These are phyloP conservation scores for Odontothrips loti DNA, from an alignment of 2,888 invertebrate species.

Conservation along the genomic window DNA sequence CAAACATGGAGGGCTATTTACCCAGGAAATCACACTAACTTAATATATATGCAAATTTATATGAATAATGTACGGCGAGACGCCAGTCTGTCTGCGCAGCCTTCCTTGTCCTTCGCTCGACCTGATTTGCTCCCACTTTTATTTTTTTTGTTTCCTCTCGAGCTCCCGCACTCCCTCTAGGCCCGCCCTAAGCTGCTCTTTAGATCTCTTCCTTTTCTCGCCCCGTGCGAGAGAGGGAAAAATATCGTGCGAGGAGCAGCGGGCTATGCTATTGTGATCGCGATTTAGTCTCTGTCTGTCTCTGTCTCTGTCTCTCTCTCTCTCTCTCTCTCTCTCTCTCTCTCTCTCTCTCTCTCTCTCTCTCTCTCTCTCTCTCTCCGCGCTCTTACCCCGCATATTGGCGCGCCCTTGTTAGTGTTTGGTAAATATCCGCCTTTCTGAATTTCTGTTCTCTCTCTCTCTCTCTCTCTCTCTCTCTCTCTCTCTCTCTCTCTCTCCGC, in stretches of 20 bases:
- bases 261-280: not conserved
- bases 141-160: constrained; percentile 23
- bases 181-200: too few species aligned
- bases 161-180: not conserved
- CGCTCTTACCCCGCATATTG: not conserved
- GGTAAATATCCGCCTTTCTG: constrained; percentile 9
- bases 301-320: not conserved
- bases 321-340: not conserved
- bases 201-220: too few species aligned
- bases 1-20: constrained; percentile 11
- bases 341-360: not conserved
- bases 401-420: constrained; percentile 13
- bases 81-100: constrained; percentile 9
- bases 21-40: constrained; percentile 17
- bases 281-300: not conserved
- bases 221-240: too few species aligned
- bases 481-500: not conserved
- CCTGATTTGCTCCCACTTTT: constrained; percentile 35
- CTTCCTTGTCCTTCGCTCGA: constrained; percentile 36
- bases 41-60: constrained; percentile 44
- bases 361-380: not conserved
- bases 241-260: not conserved
- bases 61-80: constrained; percentile 42
- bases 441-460: not conserved
- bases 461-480: not conserved